Evolutionary conservation across 1,140 invertebrate species (phyloP).

Genomic region (Calephelis nemesis): DNA sequence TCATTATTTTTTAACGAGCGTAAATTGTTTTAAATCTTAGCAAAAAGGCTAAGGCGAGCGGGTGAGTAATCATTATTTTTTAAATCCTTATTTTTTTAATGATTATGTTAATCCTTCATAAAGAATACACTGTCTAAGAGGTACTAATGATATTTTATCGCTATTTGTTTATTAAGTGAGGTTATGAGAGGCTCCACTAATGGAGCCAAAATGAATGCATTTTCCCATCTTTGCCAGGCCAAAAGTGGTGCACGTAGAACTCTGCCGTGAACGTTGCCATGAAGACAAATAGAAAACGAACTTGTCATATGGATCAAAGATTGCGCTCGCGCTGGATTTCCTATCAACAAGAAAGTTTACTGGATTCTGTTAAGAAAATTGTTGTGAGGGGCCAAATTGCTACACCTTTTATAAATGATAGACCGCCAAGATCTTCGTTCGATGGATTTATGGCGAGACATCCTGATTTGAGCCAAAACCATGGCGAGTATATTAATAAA

Average conservation of each 20-base stretch:
- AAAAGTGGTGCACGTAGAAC: not conserved
- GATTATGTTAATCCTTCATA: not conserved
- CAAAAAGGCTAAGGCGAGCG: not conserved
- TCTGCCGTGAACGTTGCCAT: not conserved
- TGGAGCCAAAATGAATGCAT: not conserved
- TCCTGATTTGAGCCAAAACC: conserved; percentile 27
- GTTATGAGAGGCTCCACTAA: not conserved
- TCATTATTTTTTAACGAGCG: too few species aligned
- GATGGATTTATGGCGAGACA: conserved; percentile 23
- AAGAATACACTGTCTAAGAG: not conserved
- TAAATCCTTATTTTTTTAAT: not conserved
- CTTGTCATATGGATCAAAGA: conserved; percentile 21
- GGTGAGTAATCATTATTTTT: not conserved
- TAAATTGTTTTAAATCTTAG: not conserved
- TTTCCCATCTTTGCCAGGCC: not conserved
- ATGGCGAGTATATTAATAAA: conserved; percentile 29
- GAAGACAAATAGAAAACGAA: conserved; percentile 28
- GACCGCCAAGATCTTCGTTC: conserved; percentile 28
- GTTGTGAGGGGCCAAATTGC: conserved; percentile 22
- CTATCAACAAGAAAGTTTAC: conserved; percentile 11
- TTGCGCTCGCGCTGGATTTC: conserved; percentile 11
- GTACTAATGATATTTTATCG: not conserved
- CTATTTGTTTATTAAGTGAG: not conserved
- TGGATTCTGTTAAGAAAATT: conserved; percentile 19
- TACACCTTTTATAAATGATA: conserved; percentile 28